Percentiles rank a stretch among this genome's conserved stretches.
Conservation (phyloP, 2,113 vertebrate genomes). For the Malurus alboscapulatus region DNA sequence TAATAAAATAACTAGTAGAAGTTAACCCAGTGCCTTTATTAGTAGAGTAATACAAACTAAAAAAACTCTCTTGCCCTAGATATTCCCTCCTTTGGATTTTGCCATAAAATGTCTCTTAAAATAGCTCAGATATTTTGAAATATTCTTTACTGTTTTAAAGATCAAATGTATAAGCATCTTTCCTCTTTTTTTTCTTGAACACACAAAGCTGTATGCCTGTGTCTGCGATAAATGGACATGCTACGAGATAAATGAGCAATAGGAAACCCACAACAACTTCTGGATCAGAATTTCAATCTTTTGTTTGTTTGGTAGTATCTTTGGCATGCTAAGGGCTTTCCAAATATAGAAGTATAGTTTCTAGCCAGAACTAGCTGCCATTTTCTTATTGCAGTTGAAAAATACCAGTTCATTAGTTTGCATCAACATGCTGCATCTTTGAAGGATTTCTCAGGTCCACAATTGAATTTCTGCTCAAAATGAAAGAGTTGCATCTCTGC, state of each 20-base stretch:
- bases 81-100: not conserved
- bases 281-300: conserved; percentile 18
- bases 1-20: not conserved
- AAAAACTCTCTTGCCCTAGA: not conserved
- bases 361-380: conserved; percentile 36
- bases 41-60: not conserved
- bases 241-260: not conserved
- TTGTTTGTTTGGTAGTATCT: conserved; percentile 31
- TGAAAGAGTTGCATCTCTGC: conserved; percentile 52
- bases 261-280: conserved; percentile 43
- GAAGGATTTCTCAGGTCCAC: conserved; percentile 45
- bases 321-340: conserved; percentile 36
- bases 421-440: conserved; percentile 38
- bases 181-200: not conserved
- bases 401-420: conserved; percentile 55
- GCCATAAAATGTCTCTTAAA: not conserved
- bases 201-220: not conserved
- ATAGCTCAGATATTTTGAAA: not conserved
- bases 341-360: conserved; percentile 41
- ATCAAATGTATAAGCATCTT: not conserved
- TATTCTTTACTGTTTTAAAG: not conserved
- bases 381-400: conserved; percentile 47
- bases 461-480: conserved; percentile 57
- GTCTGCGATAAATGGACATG: not conserved
- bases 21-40: not conserved